phyloP scores from a whole-genome alignment of 2,113 vertebrate genomes.

The Prunella fulvescens region DNA sequence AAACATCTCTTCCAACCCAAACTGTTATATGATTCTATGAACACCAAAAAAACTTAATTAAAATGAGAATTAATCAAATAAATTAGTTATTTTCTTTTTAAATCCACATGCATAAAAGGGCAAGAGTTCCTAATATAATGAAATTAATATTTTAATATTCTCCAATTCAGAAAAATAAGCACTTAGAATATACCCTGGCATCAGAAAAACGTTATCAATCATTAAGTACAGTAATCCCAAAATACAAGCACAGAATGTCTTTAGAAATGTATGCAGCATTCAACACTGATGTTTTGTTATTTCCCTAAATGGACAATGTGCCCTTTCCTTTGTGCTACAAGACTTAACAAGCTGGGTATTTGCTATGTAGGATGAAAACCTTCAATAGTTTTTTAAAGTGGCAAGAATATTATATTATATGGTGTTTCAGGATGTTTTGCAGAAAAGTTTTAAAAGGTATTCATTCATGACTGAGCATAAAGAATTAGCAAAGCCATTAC shows the following conservation, averaged over 20 bases:
- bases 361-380: background rate
- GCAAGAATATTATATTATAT: background rate
- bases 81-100: background rate
- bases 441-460: background rate
- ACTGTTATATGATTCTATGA: background rate
- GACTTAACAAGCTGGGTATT: background rate
- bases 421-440: background rate
- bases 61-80: background rate
- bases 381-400: background rate
- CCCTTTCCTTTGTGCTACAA: background rate
- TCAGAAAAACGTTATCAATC: background rate
- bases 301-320: background rate
- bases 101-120: background rate
- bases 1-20: background rate
- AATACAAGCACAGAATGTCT: background rate
- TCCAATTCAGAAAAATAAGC: background rate
- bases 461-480: background rate
- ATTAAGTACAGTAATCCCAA: background rate
- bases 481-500: background rate
- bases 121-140: background rate
- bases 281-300: rapidly evolving
- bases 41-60: background rate
- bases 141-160: background rate
- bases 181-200: background rate
- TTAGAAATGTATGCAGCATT: background rate